Conservation (phyloP, 2,113 vertebrate species). For the Cyprinodon tularosa region DNA sequence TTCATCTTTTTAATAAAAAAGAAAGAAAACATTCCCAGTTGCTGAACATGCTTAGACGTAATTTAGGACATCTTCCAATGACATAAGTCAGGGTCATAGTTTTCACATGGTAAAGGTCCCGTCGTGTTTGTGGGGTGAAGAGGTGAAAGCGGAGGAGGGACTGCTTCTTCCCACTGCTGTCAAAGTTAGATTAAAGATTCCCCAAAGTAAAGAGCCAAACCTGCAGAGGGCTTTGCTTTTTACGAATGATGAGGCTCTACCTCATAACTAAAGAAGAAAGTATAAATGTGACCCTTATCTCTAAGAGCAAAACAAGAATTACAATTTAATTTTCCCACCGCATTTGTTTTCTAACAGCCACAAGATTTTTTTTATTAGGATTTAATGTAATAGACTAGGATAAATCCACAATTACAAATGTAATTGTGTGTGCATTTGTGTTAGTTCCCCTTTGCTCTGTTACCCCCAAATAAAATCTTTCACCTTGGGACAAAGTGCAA, state of each 20-base stretch:
- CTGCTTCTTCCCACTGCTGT: constrained; percentile 40
- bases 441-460: neutral
- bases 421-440: neutral
- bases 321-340: neutral
- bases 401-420: no score
- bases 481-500: neutral
- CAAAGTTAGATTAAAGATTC: constrained; percentile 33
- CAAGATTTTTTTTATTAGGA: neutral
- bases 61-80: constrained; percentile 40
- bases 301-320: neutral
- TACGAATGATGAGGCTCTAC: constrained; percentile 17
- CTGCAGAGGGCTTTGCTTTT: constrained; percentile 16
- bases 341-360: neutral
- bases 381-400: neutral
- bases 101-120: constrained; percentile 45
- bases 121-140: constrained; percentile 28
- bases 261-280: constrained; percentile 6
- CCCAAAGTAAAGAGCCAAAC: constrained; percentile 12
- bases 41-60: constrained; percentile 40
- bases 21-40: constrained; percentile 23
- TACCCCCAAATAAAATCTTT: neutral
- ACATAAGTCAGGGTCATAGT: constrained; percentile 38
- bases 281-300: constrained; percentile 7
- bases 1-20: constrained; percentile 24
- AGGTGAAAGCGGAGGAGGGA: constrained; percentile 35